Evolutionary conservation across 1,140 invertebrate species (phyloP), one percentile per base, ranked within the genome.

Genomic region (Tetraneura akinire): DNA sequence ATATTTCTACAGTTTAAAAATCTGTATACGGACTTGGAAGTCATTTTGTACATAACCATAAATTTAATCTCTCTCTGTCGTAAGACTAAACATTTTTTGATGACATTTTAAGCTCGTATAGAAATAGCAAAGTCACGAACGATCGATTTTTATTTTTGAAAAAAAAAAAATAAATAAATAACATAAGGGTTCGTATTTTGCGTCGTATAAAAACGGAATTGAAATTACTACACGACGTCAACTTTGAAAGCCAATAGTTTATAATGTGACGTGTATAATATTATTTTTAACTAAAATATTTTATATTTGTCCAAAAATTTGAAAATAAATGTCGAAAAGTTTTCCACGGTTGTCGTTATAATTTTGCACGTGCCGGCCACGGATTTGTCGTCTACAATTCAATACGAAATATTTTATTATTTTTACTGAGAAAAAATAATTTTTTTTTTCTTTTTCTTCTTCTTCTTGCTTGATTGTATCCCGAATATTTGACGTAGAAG

Each of bases 81-180:
- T 51, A 71, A 51, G 16, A 26, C 42, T 71, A 71, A 49, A 51
- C 45, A 51, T 29, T 71, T 71, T 29, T 49, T 49, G 68, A 71
- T 49, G 68, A 51, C 45, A 49, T 51, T 71, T 51, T 51, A 51
- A 71, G 47, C 68, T 68, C 26, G 21, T 14, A 10, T 16, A 23
- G 47, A 71, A 51, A 51, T 71, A 51, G 66, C 74, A 42, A 29
- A 62, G 74, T 78, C 74, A 60, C 55, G 74, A 37, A 26, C 45
- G 47, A 37, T 47, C 23, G 21, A 78, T 78, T 60, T n/a, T n/a
- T n/a, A n/a, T n/a, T n/a, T n/a, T n/a, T n/a, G n/a, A n/a, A n/a
- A n/a, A n/a, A n/a, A n/a, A n/a, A n/a, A n/a, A n/a, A n/a, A n/a
- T n/a, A n/a, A n/a, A n/a, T n/a, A n/a, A n/a, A n/a, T n/a, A 45